phyloP scores from a whole-genome alignment of 2,113 vertebrate genomes.

The Carettochelys insculpta region DNA sequence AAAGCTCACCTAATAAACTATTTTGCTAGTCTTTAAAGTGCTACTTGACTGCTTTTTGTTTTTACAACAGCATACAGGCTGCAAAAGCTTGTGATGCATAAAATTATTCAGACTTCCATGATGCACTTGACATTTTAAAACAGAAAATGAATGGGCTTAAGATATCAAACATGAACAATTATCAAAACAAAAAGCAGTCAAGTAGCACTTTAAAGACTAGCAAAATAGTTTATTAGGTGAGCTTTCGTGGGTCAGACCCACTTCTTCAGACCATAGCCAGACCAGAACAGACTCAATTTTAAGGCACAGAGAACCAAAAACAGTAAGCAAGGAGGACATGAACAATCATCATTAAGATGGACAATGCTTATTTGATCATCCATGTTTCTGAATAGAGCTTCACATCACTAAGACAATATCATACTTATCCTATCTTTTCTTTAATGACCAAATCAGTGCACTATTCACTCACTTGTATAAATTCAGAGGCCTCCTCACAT shows the following conservation, averaged over 20 bases:
- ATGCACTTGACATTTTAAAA: neutral
- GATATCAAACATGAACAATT: too few species aligned
- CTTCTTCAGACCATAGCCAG: too few species aligned
- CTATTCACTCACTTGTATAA: rapidly evolving
- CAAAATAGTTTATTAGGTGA: too few species aligned
- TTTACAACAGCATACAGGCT: neutral
- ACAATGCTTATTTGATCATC: neutral
- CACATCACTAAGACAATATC: neutral
- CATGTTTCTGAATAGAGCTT: neutral
- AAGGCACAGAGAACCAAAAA: too few species aligned
- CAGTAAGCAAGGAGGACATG: too few species aligned
- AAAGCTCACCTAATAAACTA: too few species aligned
- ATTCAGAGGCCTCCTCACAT: neutral
- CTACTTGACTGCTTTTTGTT: too few species aligned
- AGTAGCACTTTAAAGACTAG: too few species aligned
- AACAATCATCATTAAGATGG: neutral
- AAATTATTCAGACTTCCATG: neutral
- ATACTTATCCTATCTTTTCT: neutral
- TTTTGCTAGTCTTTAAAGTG: too few species aligned
- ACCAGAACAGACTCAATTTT: too few species aligned
- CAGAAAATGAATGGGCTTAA: neutral
- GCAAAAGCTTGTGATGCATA: neutral
- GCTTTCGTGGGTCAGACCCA: too few species aligned
- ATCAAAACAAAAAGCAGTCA: too few species aligned
- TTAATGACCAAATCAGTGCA: rapidly evolving